These are phyloP conservation scores for Epinephelus awoara DNA, from an alignment of 2,797 vertebrate species.

Conservation along the genomic window DNA sequence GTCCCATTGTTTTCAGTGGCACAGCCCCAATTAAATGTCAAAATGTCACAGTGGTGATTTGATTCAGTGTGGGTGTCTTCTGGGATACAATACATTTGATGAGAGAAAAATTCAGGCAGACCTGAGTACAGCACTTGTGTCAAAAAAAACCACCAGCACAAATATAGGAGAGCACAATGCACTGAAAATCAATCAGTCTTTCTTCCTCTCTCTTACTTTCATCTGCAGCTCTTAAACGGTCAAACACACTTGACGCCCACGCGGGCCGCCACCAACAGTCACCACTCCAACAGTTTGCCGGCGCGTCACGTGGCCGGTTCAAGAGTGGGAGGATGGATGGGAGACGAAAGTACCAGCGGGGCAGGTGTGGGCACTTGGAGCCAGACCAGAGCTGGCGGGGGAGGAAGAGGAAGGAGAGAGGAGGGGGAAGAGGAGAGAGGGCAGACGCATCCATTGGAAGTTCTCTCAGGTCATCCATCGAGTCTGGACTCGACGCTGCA, in stretches of 20 bases:
- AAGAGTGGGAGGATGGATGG: conserved; percentile 51
- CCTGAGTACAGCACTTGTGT: neutral
- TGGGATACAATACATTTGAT: conserved; percentile 8
- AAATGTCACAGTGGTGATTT: conserved; percentile 6
- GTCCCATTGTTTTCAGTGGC: conserved; percentile 18
- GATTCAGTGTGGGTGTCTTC: conserved; percentile 2
- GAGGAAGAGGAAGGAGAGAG: conserved; percentile 40
- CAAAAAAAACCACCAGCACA: neutral
- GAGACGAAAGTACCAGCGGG: conserved; percentile 18
- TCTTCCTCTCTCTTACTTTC: conserved; percentile 25
- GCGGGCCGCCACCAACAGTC: conserved; percentile 7
- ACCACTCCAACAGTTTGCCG: conserved; percentile 42
- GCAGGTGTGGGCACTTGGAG: conserved; percentile 7
- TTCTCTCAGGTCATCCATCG: conserved; percentile 69
- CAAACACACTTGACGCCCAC: conserved; percentile 11
- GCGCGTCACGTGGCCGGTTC: conserved; percentile 46
- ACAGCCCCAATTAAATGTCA: conserved; percentile 21
- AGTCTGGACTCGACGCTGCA: conserved; percentile 86
- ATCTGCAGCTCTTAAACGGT: conserved; percentile 45
- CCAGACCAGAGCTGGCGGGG: neutral
- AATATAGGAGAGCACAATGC: neutral
- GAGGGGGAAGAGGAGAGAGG: conserved; percentile 71
- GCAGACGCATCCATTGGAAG: conserved; percentile 62
- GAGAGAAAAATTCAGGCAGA: neutral
- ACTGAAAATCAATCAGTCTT: neutral